A percentile compares a stretch with the other conserved stretches of the same genome.
phyloP scores from a whole-genome alignment of 1,140 invertebrate genomes.

The Neodiprion lecontei region DNA sequence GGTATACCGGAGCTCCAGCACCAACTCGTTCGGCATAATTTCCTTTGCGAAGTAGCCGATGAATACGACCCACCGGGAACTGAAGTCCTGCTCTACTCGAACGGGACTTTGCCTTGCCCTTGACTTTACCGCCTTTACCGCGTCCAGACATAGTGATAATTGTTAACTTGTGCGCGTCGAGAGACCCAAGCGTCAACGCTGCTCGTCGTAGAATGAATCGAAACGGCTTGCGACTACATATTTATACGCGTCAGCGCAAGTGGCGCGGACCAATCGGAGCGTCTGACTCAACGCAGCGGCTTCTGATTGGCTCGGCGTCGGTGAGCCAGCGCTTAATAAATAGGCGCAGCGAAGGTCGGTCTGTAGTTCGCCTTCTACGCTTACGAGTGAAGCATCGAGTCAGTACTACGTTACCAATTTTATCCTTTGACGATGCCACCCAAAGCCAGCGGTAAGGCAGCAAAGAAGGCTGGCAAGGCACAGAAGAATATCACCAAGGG shows the following conservation, averaged over 20 bases:
- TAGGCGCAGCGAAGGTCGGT: not conserved
- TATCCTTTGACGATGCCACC: constrained; percentile 47
- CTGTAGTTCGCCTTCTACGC: not conserved
- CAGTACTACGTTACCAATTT: not conserved
- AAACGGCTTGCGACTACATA: not conserved
- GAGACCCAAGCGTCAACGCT: not conserved
- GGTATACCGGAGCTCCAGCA: constrained; percentile 61
- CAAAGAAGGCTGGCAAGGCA: constrained; percentile 64
- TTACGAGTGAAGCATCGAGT: not conserved
- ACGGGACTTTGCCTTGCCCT: constrained; percentile 61
- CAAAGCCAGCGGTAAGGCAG: constrained; percentile 56
- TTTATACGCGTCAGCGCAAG: not conserved
- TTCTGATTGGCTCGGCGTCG: constrained; percentile 11
- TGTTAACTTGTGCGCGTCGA: constrained; percentile 13
- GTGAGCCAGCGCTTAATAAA: not conserved
- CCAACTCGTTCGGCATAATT: constrained; percentile 72
- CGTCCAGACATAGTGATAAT: constrained; percentile 56
- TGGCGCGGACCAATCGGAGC: not conserved
- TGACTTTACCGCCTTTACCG: constrained; percentile 57
- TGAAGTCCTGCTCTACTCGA: constrained; percentile 69
- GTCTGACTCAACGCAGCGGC: constrained; percentile 19
- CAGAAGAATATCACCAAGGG: constrained; percentile 63
- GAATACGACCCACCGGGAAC: constrained; percentile 77
- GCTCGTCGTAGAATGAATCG: not conserved
- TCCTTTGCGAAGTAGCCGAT: constrained; percentile 72